Percentiles rank a stretch among this genome's conserved stretches.
Evolutionary conservation across 1,140 invertebrate species (phyloP).

Genomic region (Dendroctonus ponderosae): DNA sequence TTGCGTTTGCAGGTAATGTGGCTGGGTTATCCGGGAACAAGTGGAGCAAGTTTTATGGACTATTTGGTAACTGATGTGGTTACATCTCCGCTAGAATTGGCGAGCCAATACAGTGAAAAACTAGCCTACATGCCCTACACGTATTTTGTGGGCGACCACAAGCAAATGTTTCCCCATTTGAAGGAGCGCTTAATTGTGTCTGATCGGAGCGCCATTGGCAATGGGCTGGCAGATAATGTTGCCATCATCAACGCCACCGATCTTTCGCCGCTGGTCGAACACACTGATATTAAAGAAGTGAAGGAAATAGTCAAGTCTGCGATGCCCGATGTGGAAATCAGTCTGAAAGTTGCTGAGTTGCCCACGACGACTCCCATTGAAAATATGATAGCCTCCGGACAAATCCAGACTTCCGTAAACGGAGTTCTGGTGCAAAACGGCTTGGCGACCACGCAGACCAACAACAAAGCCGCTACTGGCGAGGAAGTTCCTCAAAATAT

Average conservation of each 20-base stretch:
- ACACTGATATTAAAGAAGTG: slow-evolving; percentile 85
- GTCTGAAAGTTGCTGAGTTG: slow-evolving; percentile 89
- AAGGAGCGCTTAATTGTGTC: slow-evolving; percentile 84
- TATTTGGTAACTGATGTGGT: slow-evolving; percentile 95
- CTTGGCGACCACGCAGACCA: slow-evolving; percentile 90
- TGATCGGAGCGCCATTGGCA: slow-evolving; percentile 58
- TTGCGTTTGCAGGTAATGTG: slow-evolving; percentile 79
- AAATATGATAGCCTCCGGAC: slow-evolving; percentile 84
- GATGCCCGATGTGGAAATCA: slow-evolving; percentile 83
- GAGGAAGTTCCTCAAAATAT: slow-evolving; percentile 94
- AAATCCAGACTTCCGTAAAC: slow-evolving; percentile 83
- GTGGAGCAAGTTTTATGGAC: slow-evolving; percentile 98
- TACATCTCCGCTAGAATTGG: slow-evolving; percentile 86
- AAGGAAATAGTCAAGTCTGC: slow-evolving; percentile 71
- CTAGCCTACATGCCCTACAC: slow-evolving; percentile 97
- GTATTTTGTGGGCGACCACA: slow-evolving; percentile 98
- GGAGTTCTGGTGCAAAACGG: slow-evolving; percentile 92
- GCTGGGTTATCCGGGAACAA: slow-evolving; percentile 98
- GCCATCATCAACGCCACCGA: slow-evolving; percentile 94
- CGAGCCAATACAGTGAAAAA: slow-evolving; percentile 94
- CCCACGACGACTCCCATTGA: slow-evolving; percentile 92
- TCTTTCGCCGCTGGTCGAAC: slow-evolving; percentile 88
- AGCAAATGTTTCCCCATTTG: slow-evolving; percentile 98
- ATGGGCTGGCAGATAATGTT: slow-evolving; percentile 74
- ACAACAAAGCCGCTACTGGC: slow-evolving; percentile 96